phyloP scores from a whole-genome alignment of 1,140 invertebrate genomes.

The Zaprionus nigranus region DNA sequence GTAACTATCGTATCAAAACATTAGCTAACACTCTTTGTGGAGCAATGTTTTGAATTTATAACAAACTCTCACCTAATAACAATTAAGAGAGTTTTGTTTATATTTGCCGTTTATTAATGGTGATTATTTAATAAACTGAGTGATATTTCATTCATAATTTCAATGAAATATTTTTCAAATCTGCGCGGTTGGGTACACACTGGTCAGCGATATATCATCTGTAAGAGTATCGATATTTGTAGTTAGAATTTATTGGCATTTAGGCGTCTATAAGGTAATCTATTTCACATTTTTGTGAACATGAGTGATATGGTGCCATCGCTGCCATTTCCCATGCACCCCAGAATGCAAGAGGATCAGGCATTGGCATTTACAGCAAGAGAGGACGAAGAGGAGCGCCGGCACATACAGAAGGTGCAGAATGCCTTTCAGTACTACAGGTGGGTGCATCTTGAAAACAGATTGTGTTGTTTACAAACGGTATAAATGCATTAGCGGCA shows the following conservation, averaged over 20 bases:
- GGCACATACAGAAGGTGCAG: conserved; percentile 68
- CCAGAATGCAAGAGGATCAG: conserved; percentile 65
- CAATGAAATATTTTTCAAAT: not conserved
- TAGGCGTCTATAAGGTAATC: conserved; percentile 17
- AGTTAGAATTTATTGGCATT: conserved; percentile 20
- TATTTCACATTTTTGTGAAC: conserved; percentile 26
- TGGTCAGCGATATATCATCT: conserved; percentile 1
- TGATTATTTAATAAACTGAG: not conserved
- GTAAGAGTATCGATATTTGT: conserved; percentile 4
- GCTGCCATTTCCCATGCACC: conserved; percentile 67
- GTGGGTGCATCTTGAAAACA: conserved; percentile 42
- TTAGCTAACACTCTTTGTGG: not conserved
- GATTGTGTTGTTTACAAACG: conserved; percentile 40
- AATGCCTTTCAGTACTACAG: conserved; percentile 74
- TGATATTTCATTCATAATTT: not conserved
- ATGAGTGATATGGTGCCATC: conserved; percentile 45
- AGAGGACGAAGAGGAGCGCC: conserved; percentile 67
- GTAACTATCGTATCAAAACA: not conserved
- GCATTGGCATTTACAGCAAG: conserved; percentile 54
- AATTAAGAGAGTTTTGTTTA: too few relatives aligned
- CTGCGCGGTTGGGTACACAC: not conserved
- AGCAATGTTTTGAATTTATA: not conserved
- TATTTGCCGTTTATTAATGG: too few relatives aligned
- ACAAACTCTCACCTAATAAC: too few relatives aligned
- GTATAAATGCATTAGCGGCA: conserved; percentile 29